Conservation (phyloP, 2,888 invertebrate genomes). For the Synergus japonicus region DNA sequence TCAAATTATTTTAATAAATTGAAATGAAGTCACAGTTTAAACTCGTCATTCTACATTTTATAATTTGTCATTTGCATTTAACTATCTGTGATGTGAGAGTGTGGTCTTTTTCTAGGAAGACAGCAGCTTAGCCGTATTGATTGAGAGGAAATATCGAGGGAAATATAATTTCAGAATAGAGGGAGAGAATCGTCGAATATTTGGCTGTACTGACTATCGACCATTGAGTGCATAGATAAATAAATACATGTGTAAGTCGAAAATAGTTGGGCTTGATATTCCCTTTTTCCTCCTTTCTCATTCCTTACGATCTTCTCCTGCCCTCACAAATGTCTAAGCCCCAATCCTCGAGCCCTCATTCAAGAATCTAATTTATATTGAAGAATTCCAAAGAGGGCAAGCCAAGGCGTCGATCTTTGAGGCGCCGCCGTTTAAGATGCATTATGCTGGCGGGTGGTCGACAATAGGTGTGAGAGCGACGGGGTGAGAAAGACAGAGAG, state of each 20-base stretch:
- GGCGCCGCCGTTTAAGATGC: slow-evolving; percentile 77
- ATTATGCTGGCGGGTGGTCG: slow-evolving; percentile 73
- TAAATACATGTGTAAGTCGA: slow-evolving; percentile 63
- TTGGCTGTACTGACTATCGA: slow-evolving; percentile 47
- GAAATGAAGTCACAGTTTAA: not conserved
- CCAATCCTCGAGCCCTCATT: too few species aligned
- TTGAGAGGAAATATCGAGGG: too few species aligned
- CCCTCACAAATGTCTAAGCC: too few species aligned
- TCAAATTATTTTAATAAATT: not conserved
- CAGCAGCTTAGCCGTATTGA: too few species aligned
- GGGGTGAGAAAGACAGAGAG: slow-evolving; percentile 43
- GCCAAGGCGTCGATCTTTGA: slow-evolving; percentile 76
- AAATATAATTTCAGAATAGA: slow-evolving; percentile 23
- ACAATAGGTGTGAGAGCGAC: slow-evolving; percentile 66
- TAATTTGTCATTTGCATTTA: too few species aligned
- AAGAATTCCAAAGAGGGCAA: slow-evolving; percentile 73
- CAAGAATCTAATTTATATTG: slow-evolving; percentile 75
- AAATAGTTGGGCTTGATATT: slow-evolving; percentile 46
- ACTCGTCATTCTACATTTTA: too few species aligned
- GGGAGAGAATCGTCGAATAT: slow-evolving; percentile 63
- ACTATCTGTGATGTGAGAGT: too few species aligned
- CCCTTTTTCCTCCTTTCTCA: slow-evolving; percentile 49
- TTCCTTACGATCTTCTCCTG: too few species aligned
- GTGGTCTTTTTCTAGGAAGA: too few species aligned
- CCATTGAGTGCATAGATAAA: slow-evolving; percentile 65